phyloP scores from a whole-genome alignment of 2,888 invertebrate species.

The Acrobasis suavella region DNA sequence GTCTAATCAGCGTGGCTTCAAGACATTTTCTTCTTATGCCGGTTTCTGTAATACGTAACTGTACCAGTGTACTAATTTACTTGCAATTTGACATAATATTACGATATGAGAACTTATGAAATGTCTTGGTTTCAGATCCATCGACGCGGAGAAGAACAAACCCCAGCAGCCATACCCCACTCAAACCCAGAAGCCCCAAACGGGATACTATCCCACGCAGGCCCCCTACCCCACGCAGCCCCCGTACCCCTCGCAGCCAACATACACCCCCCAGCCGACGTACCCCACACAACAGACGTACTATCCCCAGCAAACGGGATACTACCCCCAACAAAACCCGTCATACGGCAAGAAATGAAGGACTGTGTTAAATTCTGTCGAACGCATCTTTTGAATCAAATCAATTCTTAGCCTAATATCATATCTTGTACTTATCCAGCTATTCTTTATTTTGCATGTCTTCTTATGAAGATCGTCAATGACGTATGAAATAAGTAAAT shows the following conservation, averaged over 20 bases:
- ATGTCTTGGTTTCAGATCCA: slow-evolving; percentile 44
- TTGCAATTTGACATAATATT: no score
- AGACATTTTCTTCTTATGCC: no score
- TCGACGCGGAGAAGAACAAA: slow-evolving; percentile 60
- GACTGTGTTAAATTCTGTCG: neutral
- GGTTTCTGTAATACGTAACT: no score
- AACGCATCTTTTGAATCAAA: neutral
- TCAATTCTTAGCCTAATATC: neutral
- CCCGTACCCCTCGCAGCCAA: slow-evolving; percentile 26
- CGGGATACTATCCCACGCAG: slow-evolving; percentile 31
- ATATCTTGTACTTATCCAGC: neutral
- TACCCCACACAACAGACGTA: slow-evolving; percentile 33
- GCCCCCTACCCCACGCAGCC: slow-evolving; percentile 30
- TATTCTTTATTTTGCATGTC: neutral
- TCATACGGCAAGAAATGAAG: slow-evolving; percentile 33
- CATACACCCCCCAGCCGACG: slow-evolving; percentile 31
- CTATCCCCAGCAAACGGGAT: slow-evolving; percentile 36
- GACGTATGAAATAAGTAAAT: no score
- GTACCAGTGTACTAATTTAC: no score
- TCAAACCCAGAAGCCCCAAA: slow-evolving; percentile 28
- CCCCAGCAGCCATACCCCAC: slow-evolving; percentile 37
- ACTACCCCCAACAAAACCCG: slow-evolving; percentile 36
- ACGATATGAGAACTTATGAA: neutral
- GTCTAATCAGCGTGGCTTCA: no score
- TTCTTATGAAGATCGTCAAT: no score